These are phyloP conservation scores for Somateria mollissima DNA, from an alignment of 2,797 vertebrate genomes.

Conservation along the genomic window DNA sequence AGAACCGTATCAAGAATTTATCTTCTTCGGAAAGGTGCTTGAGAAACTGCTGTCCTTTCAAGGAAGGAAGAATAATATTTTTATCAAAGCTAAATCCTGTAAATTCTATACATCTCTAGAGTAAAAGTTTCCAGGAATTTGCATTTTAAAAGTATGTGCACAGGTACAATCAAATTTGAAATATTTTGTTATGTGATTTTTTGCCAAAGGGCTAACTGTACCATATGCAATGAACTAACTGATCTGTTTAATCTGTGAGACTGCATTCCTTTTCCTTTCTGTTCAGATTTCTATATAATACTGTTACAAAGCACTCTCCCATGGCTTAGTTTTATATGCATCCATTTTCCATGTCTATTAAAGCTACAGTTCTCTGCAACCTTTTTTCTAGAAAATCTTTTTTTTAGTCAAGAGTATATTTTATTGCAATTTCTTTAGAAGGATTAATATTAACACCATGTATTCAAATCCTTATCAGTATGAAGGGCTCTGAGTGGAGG, in stretches of 20 bases:
- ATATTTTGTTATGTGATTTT: not conserved
- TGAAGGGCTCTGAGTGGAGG: not conserved
- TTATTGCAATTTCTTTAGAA: not conserved
- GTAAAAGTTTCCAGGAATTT: not conserved
- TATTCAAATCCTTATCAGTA: not conserved
- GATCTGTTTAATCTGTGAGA: not conserved
- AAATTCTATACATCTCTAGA: not conserved
- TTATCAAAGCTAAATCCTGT: not conserved
- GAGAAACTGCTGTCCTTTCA: not conserved
- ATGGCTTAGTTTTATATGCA: not conserved
- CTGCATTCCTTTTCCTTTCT: not conserved
- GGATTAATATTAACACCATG: not conserved
- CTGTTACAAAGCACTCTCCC: not conserved
- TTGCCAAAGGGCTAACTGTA: not conserved
- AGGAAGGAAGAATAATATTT: not conserved
- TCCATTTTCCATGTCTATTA: not conserved
- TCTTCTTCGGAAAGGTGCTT: not conserved
- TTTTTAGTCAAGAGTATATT: not conserved
- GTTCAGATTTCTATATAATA: not conserved
- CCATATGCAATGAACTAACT: not conserved
- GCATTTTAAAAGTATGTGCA: not conserved
- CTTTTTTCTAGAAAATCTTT: not conserved
- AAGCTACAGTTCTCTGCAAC: not conserved
- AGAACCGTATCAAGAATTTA: not conserved
- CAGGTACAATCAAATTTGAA: not conserved